Base-by-base conservation (phyloP, 2,888 invertebrate species). In the Hirtodrosophila confusa region DNA sequence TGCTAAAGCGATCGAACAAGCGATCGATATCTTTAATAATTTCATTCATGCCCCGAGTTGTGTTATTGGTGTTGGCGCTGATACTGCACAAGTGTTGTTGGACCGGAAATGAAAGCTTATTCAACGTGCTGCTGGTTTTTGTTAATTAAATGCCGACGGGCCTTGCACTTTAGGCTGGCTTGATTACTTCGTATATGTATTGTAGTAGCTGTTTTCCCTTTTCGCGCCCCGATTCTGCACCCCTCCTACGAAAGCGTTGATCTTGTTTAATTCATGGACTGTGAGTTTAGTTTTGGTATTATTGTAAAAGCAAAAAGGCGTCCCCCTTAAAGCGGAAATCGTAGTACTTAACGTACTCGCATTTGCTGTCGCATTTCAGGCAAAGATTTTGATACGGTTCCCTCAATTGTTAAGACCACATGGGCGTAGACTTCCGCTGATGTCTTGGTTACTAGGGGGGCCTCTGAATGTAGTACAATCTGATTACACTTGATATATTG, bases 11-110 rank as follows among this genome's bases (percentile, higher is more conserved):
- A 84, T 80, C 72, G 78, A 58, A 63, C 47, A 39, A 12, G 61
- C 78, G 82, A 82, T 82, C 87, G 73, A 82, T 82, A 82, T 82
- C 82, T 87, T 85, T 78, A 87, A 85, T 82, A 82, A 84, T 82
- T 82, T 82, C 87, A 82, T 82, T 85, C 85, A 82, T 87, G 87
- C 84, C 86, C 48, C 70, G 35, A 63, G 58, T 69, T 48, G 49
- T 49, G 44, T 49, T 67, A 41, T 53, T 37, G 44, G 33, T 44
- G 23, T 17, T 62, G 57, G 9, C 29, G 73, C 50, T 39, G 67
- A 54, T 35, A 50, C 24, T 53, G 49, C 69, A 54, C 70, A 76
- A 75, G 76, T 75, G 75, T 37, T 68, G 45, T 47, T 65, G 63
- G 56, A 61, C 82, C 82, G 82, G 82, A 82, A 82, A 82, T 82